Evolutionary conservation across 2,113 vertebrate species (phyloP), one percentile per base, ranked within the genome.

Genomic region (Meleagris gallopavo): DNA sequence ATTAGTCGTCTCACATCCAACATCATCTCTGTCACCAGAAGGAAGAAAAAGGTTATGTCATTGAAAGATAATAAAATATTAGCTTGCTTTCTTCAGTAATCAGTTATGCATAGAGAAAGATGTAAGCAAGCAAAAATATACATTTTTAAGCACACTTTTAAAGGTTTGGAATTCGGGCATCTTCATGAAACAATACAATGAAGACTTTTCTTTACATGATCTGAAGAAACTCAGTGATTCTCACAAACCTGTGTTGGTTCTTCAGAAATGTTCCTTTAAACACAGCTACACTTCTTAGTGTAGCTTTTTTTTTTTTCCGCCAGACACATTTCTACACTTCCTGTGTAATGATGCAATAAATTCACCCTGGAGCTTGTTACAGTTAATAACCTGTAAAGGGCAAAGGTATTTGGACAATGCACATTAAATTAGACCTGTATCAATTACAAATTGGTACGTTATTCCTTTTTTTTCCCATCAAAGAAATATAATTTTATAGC

Each of bases 351-450:
- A 87, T 93, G 81, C 71, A 80, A 93, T 95, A 91, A 94, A 93
- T 94, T 93, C 91, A 94, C 75, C 55, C 58, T 54, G 55, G 83
- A 91, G 13, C 58, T 94, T 92, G 43, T 95, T 95, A 88, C 66
- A 91, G 73, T 93, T 95, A 96, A 96, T 96, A 96, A 91, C 30
- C 94, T 90, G 54, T 78, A 93, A 97, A 96, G 77, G 69, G 94
- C 71, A 95, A 94, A 96, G 65, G 48, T 95, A 91, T 96, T 95
- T 96, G 61, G 93, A 90, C 69, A 96, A 86, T 73, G 71, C 88
- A 83, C 73, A 66, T 86, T 89, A 93, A 96, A 93, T 94, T 96
- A 89, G 46, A 81, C 32, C 71, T 85, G 60, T 86, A 94, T 94
- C 43, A 91, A 65, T 95, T 91, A 61, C 72, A 48, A 84, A 74